These are phyloP conservation scores for Scaptomyza graminum DNA, from an alignment of 1,140 invertebrate genomes.

Conservation along the genomic window DNA sequence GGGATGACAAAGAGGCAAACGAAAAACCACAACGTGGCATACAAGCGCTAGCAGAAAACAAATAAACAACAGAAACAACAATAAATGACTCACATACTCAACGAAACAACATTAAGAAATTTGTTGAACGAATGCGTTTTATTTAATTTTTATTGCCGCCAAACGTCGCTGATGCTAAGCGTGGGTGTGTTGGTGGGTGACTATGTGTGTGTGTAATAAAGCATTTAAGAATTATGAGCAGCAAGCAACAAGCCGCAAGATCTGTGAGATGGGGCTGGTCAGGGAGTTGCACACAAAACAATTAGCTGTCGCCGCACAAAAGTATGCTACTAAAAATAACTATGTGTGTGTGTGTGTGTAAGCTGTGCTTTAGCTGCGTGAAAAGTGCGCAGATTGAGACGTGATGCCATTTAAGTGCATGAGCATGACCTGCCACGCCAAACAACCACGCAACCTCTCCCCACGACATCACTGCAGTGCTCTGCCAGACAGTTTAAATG, in stretches of 20 bases:
- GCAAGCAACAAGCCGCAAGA: conserved; percentile 32
- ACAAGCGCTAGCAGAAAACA: conserved; percentile 50
- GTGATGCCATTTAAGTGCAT: conserved; percentile 41
- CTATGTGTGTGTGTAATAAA: conserved; percentile 33
- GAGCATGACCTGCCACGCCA: conserved; percentile 33
- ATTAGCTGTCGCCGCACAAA: conserved; percentile 41
- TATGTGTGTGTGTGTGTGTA: not conserved
- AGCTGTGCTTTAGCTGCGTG: conserved; percentile 4
- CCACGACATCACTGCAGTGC: no score
- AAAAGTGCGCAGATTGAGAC: conserved; percentile 47
- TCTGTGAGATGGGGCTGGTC: not conserved
- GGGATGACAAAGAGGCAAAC: conserved; percentile 34
- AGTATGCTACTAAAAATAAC: conserved; percentile 39
- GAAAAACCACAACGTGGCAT: conserved; percentile 55
- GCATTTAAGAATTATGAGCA: conserved; percentile 48
- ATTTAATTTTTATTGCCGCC: conserved; percentile 49
- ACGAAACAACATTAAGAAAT: conserved; percentile 45
- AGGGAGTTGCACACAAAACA: conserved; percentile 27
- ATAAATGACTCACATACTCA: conserved; percentile 16
- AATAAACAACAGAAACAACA: conserved; percentile 39
- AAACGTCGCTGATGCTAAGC: conserved; percentile 12
- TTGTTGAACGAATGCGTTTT: conserved; percentile 50
- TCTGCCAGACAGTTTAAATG: conserved; percentile 8
- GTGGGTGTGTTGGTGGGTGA: conserved; percentile 7
- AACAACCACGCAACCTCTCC: not conserved